Base-by-base conservation (phyloP, 2,113 vertebrate genomes). In the Merops nubicus region DNA sequence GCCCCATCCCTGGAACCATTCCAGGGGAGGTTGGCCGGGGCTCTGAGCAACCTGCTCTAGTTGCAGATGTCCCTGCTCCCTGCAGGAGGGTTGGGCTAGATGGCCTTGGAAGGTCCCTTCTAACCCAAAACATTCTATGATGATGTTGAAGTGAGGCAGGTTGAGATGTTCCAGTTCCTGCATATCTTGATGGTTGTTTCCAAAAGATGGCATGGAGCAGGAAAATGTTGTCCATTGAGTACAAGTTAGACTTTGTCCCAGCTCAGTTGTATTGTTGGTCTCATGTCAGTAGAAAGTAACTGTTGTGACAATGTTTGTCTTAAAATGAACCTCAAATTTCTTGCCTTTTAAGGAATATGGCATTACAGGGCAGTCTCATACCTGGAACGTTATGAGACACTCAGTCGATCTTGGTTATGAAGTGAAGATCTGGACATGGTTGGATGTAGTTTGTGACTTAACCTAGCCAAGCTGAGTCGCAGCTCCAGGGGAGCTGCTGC, bases 331-430 rank as follows among this genome's bases (percentile, higher is more conserved):
- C 11, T 62, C 15, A 1, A 12, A 4, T 31, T 31, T 3, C 19
- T 63, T 25, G 29, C 36, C 29, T 56, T 88, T n/a, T 16, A 64
- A 47, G 65, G 54, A 48, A 18, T 54, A 38, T 9, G 51, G 59
- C 19, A 13, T 43, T 6, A 22, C 4, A 26, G 12, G 7, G 28
- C 17, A 14, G 19, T 28, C 36, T 34, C 48, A 51, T 9, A 42
- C 17, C 48, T 21, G 56, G 38, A 40, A 16, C 26, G 36, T 8
- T 57, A 12, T 0, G 1, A 3, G 51, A 18, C 5, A 2, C 16
- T 2, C 15, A 4, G 28, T 40, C 1, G 8, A 3, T 64, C 29
- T 68, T 0, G 0, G 38, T 64, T 64, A 4, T 15, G 48, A 70
- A 64, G 47, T 33, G 50, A 53, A 21, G 14, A 5, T 22, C 15